Percentiles rank a stretch among this genome's conserved stretches.
phyloP scores from a whole-genome alignment of 2,113 vertebrate species.

The Heterotis niloticus region DNA sequence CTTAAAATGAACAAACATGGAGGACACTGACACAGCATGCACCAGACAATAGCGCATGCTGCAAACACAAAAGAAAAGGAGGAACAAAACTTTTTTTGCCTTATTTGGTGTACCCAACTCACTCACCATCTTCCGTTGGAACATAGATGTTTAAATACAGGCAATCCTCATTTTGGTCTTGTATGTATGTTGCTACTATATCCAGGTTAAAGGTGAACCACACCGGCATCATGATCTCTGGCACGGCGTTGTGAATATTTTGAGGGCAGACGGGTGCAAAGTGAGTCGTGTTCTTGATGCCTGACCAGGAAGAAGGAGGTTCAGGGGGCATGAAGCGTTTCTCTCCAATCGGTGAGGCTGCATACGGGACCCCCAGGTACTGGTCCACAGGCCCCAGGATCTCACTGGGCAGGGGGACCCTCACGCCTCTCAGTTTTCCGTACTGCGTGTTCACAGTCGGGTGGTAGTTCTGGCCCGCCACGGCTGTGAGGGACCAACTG shows the following conservation, averaged over 20 bases:
- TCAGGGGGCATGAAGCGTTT: conserved; percentile 92
- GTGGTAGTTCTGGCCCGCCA: conserved; percentile 81
- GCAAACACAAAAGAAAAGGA: conserved; percentile 59
- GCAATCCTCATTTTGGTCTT: conserved; percentile 52
- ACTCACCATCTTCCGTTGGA: conserved; percentile 94
- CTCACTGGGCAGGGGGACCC: conserved; percentile 91
- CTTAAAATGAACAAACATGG: conserved; percentile 54
- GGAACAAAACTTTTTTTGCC: conserved; percentile 27
- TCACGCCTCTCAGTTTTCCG: conserved; percentile 87
- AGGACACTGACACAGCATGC: conserved; percentile 79
- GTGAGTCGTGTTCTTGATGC: conserved; percentile 87
- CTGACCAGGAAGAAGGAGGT: conserved; percentile 84
- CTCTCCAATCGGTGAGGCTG: conserved; percentile 84
- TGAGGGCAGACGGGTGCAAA: conserved; percentile 52
- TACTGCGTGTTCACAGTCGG: conserved; percentile 91
- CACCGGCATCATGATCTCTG: conserved; percentile 97
- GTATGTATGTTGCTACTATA: conserved; percentile 92
- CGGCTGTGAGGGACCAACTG: conserved; percentile 73
- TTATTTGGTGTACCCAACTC: conserved; percentile 29
- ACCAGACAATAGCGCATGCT: conserved; percentile 80
- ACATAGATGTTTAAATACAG: conserved; percentile 96
- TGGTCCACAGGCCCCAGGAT: conserved; percentile 73
- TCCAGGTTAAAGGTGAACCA: conserved; percentile 99
- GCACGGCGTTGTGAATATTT: conserved; percentile 91
- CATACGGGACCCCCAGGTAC: conserved; percentile 79